phyloP scores from a whole-genome alignment of 2,113 vertebrate genomes.

The Elgaria multicarinata region DNA sequence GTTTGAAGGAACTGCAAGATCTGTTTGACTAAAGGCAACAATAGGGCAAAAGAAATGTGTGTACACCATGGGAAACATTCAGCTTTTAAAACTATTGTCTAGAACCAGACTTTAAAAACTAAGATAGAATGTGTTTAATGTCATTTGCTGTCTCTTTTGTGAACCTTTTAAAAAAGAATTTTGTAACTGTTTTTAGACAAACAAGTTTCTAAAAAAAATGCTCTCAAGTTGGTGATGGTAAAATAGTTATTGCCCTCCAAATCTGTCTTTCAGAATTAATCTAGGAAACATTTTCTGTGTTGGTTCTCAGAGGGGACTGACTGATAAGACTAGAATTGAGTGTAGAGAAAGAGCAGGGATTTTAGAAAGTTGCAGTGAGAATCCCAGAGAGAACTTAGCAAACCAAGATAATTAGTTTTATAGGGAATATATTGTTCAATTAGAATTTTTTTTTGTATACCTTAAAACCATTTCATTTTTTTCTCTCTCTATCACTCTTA shows the following conservation, averaged over 20 bases:
- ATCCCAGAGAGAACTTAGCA: background rate
- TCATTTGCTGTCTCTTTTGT: background rate
- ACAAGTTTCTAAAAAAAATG: constrained; percentile 46
- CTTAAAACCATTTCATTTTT: background rate
- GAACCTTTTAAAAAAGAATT: background rate
- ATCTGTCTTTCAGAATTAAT: constrained; percentile 54
- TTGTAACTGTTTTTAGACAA: background rate
- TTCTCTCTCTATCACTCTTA: background rate
- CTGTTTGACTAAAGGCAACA: background rate
- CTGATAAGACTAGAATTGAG: constrained; percentile 56
- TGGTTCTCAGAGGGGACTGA: constrained; percentile 52
- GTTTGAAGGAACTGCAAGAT: background rate
- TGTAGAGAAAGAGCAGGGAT: background rate
- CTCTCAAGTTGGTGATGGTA: constrained; percentile 62
- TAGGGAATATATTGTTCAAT: background rate
- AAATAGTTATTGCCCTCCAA: constrained; percentile 49
- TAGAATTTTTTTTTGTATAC: background rate
- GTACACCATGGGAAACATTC: background rate
- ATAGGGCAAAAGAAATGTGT: background rate
- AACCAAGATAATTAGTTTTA: background rate
- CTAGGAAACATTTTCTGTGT: constrained; percentile 59
- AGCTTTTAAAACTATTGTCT: background rate
- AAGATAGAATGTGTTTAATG: background rate
- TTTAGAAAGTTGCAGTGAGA: background rate
- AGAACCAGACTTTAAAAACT: background rate